phyloP scores from a whole-genome alignment of 2,797 vertebrate genomes.

The Erethizon dorsatum region DNA sequence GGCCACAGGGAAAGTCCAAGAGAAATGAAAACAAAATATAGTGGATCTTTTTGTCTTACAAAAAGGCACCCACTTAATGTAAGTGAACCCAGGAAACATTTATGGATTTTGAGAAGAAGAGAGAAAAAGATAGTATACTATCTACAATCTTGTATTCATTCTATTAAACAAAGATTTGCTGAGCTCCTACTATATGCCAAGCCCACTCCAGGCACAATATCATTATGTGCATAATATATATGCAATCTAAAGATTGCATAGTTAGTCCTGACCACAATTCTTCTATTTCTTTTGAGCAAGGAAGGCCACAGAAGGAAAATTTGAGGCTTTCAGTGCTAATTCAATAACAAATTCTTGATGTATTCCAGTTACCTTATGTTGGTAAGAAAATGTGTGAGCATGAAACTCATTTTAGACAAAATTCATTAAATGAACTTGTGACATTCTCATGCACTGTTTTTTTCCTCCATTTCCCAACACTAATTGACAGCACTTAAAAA shows the following conservation, averaged over 20 bases:
- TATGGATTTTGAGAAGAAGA: constrained; percentile 15
- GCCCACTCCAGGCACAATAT: neutral
- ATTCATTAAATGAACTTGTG: constrained; percentile 70
- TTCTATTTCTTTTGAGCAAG: constrained; percentile 30
- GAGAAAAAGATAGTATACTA: neutral
- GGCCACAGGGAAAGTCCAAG: neutral
- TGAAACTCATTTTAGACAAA: constrained; percentile 79
- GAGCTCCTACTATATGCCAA: constrained; percentile 5
- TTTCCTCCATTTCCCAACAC: constrained; percentile 62
- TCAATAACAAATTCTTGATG: constrained; percentile 58
- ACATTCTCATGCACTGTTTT: constrained; percentile 1
- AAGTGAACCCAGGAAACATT: constrained; percentile 16
- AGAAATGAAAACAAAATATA: constrained; percentile 18
- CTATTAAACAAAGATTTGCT: neutral
- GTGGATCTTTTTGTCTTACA: neutral
- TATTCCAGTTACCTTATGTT: constrained; percentile 55
- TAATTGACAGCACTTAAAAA: constrained; percentile 64
- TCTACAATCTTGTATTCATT: constrained; percentile 12
- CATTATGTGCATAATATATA: neutral
- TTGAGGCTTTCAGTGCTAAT: constrained; percentile 43
- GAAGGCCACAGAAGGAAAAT: constrained; percentile 9
- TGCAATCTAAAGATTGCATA: neutral
- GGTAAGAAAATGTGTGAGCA: constrained; percentile 58
- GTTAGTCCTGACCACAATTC: neutral
- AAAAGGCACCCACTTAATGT: constrained; percentile 54